Percentiles rank a stretch among this genome's conserved stretches.
Evolutionary conservation across 1,140 invertebrate genomes (phyloP).

Genomic region (Nephotettix cincticeps): DNA sequence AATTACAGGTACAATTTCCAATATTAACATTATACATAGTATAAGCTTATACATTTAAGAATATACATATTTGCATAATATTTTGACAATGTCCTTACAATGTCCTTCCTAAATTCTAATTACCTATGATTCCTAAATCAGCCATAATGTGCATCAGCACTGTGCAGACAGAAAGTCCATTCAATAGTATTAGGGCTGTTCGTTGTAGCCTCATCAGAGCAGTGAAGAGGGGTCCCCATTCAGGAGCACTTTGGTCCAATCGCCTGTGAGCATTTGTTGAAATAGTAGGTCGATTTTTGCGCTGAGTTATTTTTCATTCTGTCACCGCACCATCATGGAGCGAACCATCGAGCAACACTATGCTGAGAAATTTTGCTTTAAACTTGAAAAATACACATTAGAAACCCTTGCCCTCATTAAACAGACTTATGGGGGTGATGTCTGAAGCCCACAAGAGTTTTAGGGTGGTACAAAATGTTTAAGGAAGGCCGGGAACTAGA

Average conservation of each 20-base stretch:
- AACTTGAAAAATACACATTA: slow-evolving; percentile 28
- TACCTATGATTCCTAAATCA: too few relatives aligned
- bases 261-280: neutral
- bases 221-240: neutral
- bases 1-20: too few relatives aligned
- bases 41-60: too few relatives aligned
- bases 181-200: neutral
- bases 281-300: neutral
- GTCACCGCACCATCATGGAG: slow-evolving; percentile 16
- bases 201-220: neutral
- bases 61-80: too few relatives aligned
- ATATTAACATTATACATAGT: too few relatives aligned
- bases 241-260: neutral
- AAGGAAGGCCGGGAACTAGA: slow-evolving; percentile 27
- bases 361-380: slow-evolving; percentile 35
- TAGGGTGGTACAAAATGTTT: slow-evolving; percentile 29
- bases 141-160: too few relatives aligned
- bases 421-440: slow-evolving; percentile 28
- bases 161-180: too few relatives aligned
- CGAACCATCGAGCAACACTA: slow-evolving; percentile 26
- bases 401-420: slow-evolving; percentile 32
- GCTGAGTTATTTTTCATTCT: neutral
- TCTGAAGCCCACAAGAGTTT: neutral
- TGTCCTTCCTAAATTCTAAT: too few relatives aligned
- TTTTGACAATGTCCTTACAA: too few relatives aligned